Conservation (phyloP, 2,888 invertebrate genomes). For the Folsomia manolachei region DNA sequence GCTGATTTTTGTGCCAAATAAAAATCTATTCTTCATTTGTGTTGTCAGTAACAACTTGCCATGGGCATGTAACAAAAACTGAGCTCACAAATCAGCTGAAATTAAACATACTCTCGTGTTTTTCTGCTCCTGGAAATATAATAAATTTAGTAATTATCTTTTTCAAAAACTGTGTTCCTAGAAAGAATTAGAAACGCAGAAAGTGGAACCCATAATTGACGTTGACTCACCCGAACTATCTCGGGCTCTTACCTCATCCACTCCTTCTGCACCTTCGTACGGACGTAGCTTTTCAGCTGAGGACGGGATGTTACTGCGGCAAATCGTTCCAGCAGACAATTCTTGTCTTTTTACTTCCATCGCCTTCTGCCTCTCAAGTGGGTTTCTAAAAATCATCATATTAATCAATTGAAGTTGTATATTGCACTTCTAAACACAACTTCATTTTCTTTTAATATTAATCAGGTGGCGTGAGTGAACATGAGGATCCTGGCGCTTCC, state of each 20-base stretch:
- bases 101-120: too few relatives aligned
- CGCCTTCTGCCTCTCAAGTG: slow-evolving; percentile 61
- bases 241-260: background rate
- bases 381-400: slow-evolving; percentile 3
- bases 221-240: background rate
- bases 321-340: slow-evolving; percentile 92
- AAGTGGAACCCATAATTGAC: background rate
- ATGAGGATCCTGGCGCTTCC: slow-evolving; percentile 15
- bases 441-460: slow-evolving; percentile 41
- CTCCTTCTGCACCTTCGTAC: background rate
- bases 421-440: background rate
- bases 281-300: background rate
- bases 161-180: too few relatives aligned
- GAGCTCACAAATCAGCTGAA: too few relatives aligned
- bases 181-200: slow-evolving; percentile 2
- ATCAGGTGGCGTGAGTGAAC: slow-evolving; percentile 9
- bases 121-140: too few relatives aligned
- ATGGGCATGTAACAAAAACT: too few relatives aligned
- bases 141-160: background rate
- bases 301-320: slow-evolving; percentile 75
- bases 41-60: too few relatives aligned
- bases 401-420: slow-evolving; percentile 15
- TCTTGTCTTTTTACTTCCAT: slow-evolving; percentile 94
- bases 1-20: too few relatives aligned
- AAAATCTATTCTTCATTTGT: too few relatives aligned